Percentiles rank a stretch among this genome's conserved stretches.
Conservation (phyloP, 1,140 invertebrate species). For the Coptotermes formosanus region DNA sequence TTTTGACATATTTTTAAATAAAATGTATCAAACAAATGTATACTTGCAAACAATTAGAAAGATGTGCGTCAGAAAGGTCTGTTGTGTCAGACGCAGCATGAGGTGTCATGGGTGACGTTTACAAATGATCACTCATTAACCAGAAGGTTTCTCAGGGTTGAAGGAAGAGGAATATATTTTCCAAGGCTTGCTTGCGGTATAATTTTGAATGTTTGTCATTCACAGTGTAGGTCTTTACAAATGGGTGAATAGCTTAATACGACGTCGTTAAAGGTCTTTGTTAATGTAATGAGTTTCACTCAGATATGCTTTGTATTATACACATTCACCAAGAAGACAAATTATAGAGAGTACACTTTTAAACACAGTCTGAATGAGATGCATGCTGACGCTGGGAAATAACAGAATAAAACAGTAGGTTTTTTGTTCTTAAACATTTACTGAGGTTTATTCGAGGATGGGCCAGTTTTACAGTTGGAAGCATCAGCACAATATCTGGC, state of each 20-base stretch:
- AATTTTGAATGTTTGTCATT: slow-evolving; percentile 19
- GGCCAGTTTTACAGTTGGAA: slow-evolving; percentile 4
- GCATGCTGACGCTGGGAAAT: not conserved
- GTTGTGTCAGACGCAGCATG: not conserved
- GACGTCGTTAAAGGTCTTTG: slow-evolving; percentile 1
- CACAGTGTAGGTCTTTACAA: not conserved
- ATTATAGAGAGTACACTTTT: not conserved
- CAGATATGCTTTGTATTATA: not conserved
- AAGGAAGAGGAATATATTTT: not conserved
- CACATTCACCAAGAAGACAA: not conserved
- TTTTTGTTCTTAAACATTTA: slow-evolving; percentile 5
- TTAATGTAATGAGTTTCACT: slow-evolving; percentile 4
- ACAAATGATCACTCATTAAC: slow-evolving; percentile 9
- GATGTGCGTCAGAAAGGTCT: not conserved
- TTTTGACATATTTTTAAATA: not conserved
- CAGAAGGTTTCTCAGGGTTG: not conserved
- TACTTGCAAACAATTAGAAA: not conserved
- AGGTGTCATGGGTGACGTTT: not conserved
- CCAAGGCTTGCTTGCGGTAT: not conserved
- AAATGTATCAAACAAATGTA: not conserved
- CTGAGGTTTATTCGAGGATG: not conserved
- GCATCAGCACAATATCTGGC: not conserved
- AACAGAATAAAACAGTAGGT: not conserved
- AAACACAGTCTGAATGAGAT: not conserved
- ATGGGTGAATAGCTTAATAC: slow-evolving; percentile 6